phyloP scores from a whole-genome alignment of 1,140 invertebrate species.

The Rhopalosiphum maidis region DNA sequence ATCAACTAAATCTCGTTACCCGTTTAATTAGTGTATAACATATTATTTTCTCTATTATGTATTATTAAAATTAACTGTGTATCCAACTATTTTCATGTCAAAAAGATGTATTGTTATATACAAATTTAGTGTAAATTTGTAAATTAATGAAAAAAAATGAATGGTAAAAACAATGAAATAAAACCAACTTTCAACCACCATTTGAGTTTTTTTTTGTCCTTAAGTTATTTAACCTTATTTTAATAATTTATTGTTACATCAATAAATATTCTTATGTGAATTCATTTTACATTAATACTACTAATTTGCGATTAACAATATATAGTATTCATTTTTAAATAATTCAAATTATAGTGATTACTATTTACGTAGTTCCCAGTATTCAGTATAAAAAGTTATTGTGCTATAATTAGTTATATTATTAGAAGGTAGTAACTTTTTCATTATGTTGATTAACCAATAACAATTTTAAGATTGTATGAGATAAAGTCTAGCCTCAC shows the following conservation, averaged over 20 bases:
- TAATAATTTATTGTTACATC: too few relatives aligned
- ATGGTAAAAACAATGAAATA: constrained; percentile 25
- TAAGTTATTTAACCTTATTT: too few relatives aligned
- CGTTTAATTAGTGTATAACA: constrained; percentile 4
- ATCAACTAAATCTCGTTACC: background rate
- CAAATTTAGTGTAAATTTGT: background rate
- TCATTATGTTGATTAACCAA: too few relatives aligned
- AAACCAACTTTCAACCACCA: constrained; percentile 28
- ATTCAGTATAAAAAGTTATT: too few relatives aligned
- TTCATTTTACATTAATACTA: background rate
- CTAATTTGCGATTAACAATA: background rate
- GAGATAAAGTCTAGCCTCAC: too few relatives aligned
- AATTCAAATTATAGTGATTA: too few relatives aligned
- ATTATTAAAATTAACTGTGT: constrained; percentile 60
- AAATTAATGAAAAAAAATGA: background rate
- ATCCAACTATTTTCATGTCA: constrained; percentile 59
- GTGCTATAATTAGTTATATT: too few relatives aligned
- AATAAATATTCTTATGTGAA: too few relatives aligned
- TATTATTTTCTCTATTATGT: constrained; percentile 28
- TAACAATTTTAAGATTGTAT: too few relatives aligned
- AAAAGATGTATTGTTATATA: constrained; percentile 58
- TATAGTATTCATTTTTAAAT: too few relatives aligned
- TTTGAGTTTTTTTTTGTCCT: background rate
- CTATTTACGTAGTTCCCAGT: too few relatives aligned
- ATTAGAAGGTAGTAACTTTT: too few relatives aligned